These are phyloP conservation scores for Apteryx mantelli DNA, from an alignment of 2,113 vertebrate species.

Conservation along the genomic window DNA sequence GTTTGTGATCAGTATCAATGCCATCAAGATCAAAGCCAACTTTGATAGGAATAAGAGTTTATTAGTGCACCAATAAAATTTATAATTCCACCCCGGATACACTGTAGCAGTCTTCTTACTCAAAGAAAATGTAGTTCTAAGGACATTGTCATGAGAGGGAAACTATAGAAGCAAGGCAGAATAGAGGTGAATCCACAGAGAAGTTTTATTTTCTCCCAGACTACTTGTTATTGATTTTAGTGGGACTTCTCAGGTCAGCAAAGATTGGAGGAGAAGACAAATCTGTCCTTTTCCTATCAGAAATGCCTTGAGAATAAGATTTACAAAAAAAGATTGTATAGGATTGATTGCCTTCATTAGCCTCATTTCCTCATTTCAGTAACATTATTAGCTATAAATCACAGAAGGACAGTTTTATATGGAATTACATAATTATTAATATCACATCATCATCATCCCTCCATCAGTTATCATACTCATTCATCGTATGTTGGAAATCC, in stretches of 20 bases:
- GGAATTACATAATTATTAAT: conserved; percentile 37
- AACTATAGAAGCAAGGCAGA: background rate
- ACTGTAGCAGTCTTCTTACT: background rate
- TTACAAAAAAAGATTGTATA: background rate
- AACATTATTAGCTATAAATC: conserved; percentile 56
- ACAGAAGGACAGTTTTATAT: conserved; percentile 12
- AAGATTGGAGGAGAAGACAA: background rate
- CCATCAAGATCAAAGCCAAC: background rate
- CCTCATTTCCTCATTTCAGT: conserved; percentile 31
- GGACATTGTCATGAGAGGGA: background rate
- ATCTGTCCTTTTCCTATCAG: background rate
- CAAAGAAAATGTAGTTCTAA: background rate
- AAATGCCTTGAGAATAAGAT: conserved; percentile 33
- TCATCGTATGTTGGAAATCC: background rate
- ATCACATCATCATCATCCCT: background rate
- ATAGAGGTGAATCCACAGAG: background rate
- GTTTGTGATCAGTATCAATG: background rate
- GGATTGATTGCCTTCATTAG: conserved; percentile 53
- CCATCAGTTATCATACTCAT: background rate
- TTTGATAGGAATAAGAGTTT: background rate
- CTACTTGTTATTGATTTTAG: background rate
- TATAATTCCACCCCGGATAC: rapidly evolving
- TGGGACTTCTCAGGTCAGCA: background rate
- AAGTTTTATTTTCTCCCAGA: background rate
- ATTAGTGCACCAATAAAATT: background rate